phyloP scores from a whole-genome alignment of 2,888 invertebrate species.

The Lamellibrachia columna region DNA sequence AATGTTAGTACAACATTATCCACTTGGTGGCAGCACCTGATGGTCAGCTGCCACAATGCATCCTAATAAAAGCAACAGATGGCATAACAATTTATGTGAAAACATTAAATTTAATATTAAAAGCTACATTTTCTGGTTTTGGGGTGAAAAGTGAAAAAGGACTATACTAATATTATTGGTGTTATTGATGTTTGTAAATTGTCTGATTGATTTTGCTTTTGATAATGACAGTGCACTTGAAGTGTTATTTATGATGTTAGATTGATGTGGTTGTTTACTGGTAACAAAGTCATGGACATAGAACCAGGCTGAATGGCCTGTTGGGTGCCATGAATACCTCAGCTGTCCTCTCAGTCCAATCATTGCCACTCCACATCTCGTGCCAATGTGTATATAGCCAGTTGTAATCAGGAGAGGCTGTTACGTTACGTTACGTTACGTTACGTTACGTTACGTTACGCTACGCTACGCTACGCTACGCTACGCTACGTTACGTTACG shows the following conservation, averaged over 20 bases:
- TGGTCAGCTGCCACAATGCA: background rate
- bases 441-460: background rate
- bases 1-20: background rate
- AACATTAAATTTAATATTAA: background rate
- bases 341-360: background rate
- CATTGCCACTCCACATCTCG: background rate
- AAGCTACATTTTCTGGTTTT: background rate
- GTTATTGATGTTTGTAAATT: background rate
- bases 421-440: background rate
- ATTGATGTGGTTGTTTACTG: background rate
- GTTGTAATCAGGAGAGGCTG: background rate
- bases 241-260: background rate
- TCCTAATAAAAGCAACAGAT: background rate
- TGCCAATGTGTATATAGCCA: background rate
- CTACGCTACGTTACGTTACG: too few relatives aligned
- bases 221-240: background rate
- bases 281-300: background rate
- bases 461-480: too few relatives aligned
- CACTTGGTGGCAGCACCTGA: slow-evolving; percentile 6
- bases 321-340: background rate
- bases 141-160: background rate
- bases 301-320: background rate
- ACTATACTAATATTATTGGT: background rate
- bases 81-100: too few relatives aligned
- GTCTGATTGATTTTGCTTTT: background rate